Evolutionary conservation across 2,888 invertebrate species (phyloP).

Genomic region (Leptinotarsa peninsularis): DNA sequence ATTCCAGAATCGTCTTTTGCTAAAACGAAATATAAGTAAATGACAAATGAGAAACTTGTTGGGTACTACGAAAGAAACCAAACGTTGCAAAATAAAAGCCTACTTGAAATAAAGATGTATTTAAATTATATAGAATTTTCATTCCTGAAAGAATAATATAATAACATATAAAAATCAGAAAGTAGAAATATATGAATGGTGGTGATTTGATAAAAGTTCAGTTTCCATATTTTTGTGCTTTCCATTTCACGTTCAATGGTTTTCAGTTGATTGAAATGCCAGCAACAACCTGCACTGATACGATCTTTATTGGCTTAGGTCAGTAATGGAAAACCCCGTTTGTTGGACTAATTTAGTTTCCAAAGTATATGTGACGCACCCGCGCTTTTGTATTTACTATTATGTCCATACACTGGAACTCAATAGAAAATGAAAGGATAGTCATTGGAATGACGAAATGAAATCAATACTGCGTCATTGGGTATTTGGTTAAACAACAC

Average conservation of each 20-base stretch:
- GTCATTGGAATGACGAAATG: neutral
- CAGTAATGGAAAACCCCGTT: constrained; percentile 19
- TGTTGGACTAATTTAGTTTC: neutral
- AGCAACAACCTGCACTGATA: neutral
- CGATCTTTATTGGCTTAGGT: constrained; percentile 20
- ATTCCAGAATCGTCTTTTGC: too few relatives aligned
- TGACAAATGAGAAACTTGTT: too few relatives aligned
- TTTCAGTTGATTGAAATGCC: constrained; percentile 1
- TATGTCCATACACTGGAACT: neutral
- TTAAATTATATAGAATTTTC: too few relatives aligned
- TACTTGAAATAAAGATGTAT: too few relatives aligned
- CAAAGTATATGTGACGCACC: constrained; percentile 14
- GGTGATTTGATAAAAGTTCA: too few relatives aligned
- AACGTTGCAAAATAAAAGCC: too few relatives aligned
- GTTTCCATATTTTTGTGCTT: too few relatives aligned
- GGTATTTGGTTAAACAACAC: neutral
- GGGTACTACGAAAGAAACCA: too few relatives aligned
- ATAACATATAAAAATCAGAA: too few relatives aligned
- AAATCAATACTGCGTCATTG: neutral
- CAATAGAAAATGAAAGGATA: constrained; percentile 2
- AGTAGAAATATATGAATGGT: too few relatives aligned
- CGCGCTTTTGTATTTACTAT: constrained; percentile 7
- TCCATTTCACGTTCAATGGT: neutral
- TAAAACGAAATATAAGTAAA: too few relatives aligned
- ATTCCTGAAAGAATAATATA: too few relatives aligned